Evolutionary conservation across 2,113 vertebrate genomes (phyloP).

Genomic region (Vidua macroura): DNA sequence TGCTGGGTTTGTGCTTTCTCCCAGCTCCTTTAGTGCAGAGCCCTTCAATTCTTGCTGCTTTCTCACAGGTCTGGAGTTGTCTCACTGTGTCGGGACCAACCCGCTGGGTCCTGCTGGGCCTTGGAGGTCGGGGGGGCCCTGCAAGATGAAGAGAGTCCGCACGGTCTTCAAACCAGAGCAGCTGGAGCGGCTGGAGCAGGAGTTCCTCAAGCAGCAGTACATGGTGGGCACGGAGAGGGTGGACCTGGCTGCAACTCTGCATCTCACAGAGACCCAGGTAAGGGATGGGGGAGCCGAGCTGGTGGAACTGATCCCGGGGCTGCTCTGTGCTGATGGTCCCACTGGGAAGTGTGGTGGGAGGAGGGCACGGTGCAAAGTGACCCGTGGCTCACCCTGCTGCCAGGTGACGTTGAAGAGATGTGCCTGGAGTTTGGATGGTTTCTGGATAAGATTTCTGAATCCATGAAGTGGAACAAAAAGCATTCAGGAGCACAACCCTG

Average conservation of each 20-base stretch:
- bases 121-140: conserved; percentile 26
- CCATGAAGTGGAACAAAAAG: not conserved
- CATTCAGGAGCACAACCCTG: not conserved
- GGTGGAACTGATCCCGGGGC: not conserved
- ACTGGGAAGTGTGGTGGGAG: rapidly evolving
- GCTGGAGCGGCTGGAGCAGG: conserved; percentile 76
- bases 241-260: conserved; percentile 74
- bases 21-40: not conserved
- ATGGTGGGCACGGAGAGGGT: conserved; percentile 77
- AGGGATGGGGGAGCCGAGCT: not conserved
- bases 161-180: conserved; percentile 78
- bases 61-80: conserved; percentile 58
- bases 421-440: not conserved
- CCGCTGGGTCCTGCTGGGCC: not conserved
- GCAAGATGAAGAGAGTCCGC: conserved; percentile 74
- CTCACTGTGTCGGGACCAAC: not conserved
- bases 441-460: not conserved
- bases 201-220: conserved; percentile 79
- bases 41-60: not conserved
- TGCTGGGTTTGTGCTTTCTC: not conserved
- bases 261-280: conserved; percentile 80
- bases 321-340: not conserved
- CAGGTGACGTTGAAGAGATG: not conserved
- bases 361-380: not conserved
- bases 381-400: not conserved